phyloP scores from a whole-genome alignment of 1,140 invertebrate genomes.

The Leptopilina boulardi region DNA sequence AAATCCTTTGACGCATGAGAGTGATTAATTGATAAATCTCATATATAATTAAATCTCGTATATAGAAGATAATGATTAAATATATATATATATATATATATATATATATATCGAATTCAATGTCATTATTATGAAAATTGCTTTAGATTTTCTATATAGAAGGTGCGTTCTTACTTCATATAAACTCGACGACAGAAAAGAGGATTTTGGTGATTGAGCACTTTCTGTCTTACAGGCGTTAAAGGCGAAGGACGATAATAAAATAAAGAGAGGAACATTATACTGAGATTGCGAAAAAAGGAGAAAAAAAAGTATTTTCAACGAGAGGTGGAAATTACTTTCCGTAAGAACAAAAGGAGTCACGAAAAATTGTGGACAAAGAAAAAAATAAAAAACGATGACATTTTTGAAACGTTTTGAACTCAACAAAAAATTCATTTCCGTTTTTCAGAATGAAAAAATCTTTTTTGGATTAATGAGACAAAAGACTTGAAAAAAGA shows the following conservation, averaged over 20 bases:
- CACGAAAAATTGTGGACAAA: not conserved
- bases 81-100: too few relatives aligned
- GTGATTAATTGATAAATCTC: constrained; percentile 13
- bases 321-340: not conserved
- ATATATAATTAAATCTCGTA: not conserved
- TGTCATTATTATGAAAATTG: not conserved
- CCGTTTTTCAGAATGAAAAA: too few relatives aligned
- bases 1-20: not conserved
- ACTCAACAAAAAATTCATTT: too few relatives aligned
- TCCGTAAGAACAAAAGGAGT: not conserved
- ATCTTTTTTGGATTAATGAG: too few relatives aligned
- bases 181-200: not conserved
- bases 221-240: not conserved
- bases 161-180: not conserved
- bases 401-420: too few relatives aligned
- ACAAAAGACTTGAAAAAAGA: too few relatives aligned
- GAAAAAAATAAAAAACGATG: too few relatives aligned
- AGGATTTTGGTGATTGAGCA: constrained; percentile 1
- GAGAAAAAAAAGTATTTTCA: not conserved
- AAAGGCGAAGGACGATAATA: not conserved
- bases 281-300: constrained; percentile 1
- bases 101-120: too few relatives aligned
- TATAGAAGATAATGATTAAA: not conserved
- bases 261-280: constrained; percentile 7
- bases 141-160: not conserved